Evolutionary conservation across 2,888 invertebrate genomes (phyloP), one percentile per base, ranked within the genome.

Genomic region (Troides oblongomaculatus): DNA sequence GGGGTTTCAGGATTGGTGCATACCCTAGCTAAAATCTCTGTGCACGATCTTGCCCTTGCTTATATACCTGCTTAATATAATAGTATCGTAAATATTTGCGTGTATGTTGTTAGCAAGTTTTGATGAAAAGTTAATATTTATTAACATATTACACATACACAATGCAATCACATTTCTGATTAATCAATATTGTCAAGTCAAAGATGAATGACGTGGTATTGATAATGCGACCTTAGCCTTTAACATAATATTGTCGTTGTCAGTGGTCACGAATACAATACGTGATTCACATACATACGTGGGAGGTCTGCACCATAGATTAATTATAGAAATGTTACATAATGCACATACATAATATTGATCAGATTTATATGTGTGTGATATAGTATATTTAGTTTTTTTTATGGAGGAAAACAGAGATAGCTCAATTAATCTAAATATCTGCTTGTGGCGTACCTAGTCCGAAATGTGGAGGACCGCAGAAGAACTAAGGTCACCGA

Each of bases 181-280:
- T 74, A 73, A 75, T 75, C 74, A 66, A 74, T 75, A 66, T 70
- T 70, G 68, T 62, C 73, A 50, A 71, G 75, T 75, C 66, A 72
- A 73, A 77, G 74, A 76, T 76, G 73, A 72, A 73, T 57, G 61
- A 68, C 73, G 74, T 78, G 77, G 78, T 78, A 72, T 72, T 56
- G 80, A 78, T 80, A 79, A 75, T 60, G 71, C 73, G 79, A 78
- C 78, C 78, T 78, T 78, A 73, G 56, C 43, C 71, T 64, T 66
- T 72, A 72, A 73, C 59, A 59, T 25, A 64, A 66, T 63, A 69
- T 72, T 25, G 70, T 71, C 73, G 60, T 59, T 73, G 59, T 59
- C 68, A 65, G 72, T 71, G 73, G 74, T 73, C 83, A 84, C 81
- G 76, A 71, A 73, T 74, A 57, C 71, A 72, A 67, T 62, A 72